Base-by-base conservation (phyloP, 1,140 invertebrate species). In the Thaumatotibia leucotreta region DNA sequence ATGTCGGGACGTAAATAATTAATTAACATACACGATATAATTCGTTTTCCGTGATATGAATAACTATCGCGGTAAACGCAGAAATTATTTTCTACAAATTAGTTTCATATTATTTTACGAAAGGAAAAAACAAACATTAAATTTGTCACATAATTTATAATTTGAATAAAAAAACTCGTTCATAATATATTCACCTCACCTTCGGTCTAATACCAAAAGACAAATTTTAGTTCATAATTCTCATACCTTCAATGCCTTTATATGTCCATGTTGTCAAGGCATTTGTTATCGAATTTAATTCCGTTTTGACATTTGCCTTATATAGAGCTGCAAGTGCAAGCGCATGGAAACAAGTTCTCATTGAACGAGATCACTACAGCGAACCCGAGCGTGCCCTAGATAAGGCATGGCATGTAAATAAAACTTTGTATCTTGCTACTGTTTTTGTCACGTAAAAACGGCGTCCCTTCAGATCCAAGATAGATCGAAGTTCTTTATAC, bases 281-380 rank as follows among this genome's bases (percentile, higher is more conserved):
- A 58, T 58, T 58, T 58, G 23, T 58, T 58, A 58, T 27, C 52
- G 52, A 58, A 58, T 58, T 58, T 29, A 58, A 58, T 58, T 58
- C 52, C 4, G 23, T 45, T 45, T 45, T 58, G 52, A 58, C 52
- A 58, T 58, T 58, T 58, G 52, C 52, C 52, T 58, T 58, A 14
- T 58, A 27, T 58, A 27, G 52, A 6, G 22, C 1, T 31, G 52
- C n/a, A n/a, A 27, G 23, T 27, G 24, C 23, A 6, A 2, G 23
- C 52, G 24, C 52, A 29, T 23, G 52, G 24, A 14, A 58, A 58
- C 52, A 58, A 58, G 52, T 58, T 58, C 14, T 31, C 52, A 58
- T 58, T 58, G 52, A 58, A 58, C 24, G 24, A 58, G 23, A 58
- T 54, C 52, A 58, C 24, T 29, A n/a, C n/a, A n/a, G 3, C 14